Conservation (phyloP, 2,113 vertebrate species). For the Istiophorus platypterus region DNA sequence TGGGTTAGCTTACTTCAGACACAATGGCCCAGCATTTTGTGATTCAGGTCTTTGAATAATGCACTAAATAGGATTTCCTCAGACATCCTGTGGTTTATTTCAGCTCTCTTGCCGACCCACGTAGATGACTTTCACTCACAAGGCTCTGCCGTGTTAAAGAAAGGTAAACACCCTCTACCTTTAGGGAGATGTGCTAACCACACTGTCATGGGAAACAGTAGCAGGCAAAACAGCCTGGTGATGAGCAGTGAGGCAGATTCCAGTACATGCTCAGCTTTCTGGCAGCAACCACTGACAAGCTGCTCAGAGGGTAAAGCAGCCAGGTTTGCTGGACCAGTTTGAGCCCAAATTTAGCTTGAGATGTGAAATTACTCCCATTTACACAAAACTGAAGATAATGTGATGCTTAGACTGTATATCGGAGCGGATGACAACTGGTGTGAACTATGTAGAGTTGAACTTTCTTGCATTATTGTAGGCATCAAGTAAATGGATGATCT, state of each 20-base stretch:
- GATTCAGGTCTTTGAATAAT: conserved; percentile 71
- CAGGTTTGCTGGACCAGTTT: conserved; percentile 34
- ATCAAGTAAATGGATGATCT: not conserved
- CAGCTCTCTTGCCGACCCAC: conserved; percentile 46
- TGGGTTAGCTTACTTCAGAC: conserved; percentile 56
- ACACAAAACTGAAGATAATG: conserved; percentile 11
- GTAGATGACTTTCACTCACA: conserved; percentile 55
- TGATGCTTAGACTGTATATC: not conserved
- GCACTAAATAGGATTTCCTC: conserved; percentile 70
- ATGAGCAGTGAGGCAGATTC: conserved; percentile 51
- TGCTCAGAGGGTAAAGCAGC: conserved; percentile 38
- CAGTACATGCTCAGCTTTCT: conserved; percentile 47
- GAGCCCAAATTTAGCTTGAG: conserved; percentile 36
- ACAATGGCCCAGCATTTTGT: conserved; percentile 62
- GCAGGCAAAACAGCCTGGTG: conserved; percentile 47
- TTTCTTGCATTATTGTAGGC: not conserved
- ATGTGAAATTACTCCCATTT: conserved; percentile 35
- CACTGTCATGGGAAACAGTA: conserved; percentile 44
- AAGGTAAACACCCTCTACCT: conserved; percentile 65
- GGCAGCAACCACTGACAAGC: conserved; percentile 50
- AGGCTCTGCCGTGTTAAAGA: conserved; percentile 52
- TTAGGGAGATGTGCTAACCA: conserved; percentile 52
- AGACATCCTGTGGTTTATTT: conserved; percentile 56
- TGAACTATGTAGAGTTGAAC: not conserved
- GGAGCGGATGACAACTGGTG: not conserved